A percentile compares a stretch with the other conserved stretches of the same genome.
Evolutionary conservation across 2,113 vertebrate genomes (phyloP).

Genomic region (Xenopus borealis): DNA sequence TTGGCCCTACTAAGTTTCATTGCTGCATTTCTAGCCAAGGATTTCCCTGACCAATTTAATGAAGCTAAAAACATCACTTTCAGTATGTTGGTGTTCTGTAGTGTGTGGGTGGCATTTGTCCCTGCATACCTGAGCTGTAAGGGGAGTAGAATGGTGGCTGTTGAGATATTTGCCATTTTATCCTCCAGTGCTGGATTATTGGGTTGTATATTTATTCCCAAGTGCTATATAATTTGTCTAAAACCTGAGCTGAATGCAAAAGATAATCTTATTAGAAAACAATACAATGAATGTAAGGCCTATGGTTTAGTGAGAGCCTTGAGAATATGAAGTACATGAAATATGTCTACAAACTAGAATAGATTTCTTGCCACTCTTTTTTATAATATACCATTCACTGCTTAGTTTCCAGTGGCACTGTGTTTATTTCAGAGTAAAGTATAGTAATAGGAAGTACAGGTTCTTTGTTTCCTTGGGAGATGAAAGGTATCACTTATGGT

Average conservation of each 20-base stretch:
- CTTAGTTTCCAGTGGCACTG: no score
- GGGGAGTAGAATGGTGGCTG: neutral
- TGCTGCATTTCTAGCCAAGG: conserved; percentile 5
- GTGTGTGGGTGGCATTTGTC: conserved; percentile 20
- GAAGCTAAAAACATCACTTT: conserved; percentile 23
- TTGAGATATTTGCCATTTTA: conserved; percentile 20
- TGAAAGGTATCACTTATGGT: no score
- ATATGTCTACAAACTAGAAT: no score
- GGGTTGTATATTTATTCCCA: conserved; percentile 6
- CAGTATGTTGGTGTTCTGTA: conserved; percentile 25
- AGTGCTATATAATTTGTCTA: conserved; percentile 8
- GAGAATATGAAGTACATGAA: no score
- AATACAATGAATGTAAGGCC: no score
- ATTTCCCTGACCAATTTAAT: conserved; percentile 24
- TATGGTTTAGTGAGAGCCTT: no score
- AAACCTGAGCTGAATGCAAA: neutral
- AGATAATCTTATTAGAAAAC: no score
- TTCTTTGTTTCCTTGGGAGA: no score
- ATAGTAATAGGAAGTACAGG: no score
- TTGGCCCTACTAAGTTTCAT: conserved; percentile 18
- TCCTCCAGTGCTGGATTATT: conserved; percentile 7
- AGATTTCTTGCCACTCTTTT: no score
- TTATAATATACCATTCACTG: no score
- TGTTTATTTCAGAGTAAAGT: no score
- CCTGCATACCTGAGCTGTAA: conserved; percentile 9